phyloP scores from a whole-genome alignment of 2,113 vertebrate species.

The Heptranchias perlo region DNA sequence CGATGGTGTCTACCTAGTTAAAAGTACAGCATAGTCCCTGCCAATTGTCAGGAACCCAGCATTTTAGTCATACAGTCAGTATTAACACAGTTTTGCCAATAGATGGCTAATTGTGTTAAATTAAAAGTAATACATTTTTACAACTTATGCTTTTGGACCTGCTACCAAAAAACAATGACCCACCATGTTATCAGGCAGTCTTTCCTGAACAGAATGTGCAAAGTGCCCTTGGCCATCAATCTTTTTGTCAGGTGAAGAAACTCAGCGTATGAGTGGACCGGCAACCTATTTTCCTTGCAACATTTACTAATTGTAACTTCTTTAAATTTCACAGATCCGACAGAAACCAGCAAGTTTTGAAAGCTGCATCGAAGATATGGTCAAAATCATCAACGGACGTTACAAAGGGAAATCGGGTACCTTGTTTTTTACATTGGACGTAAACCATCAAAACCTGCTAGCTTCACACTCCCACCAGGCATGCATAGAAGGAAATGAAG shows the following conservation, averaged over 20 bases:
- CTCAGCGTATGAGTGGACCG: not conserved
- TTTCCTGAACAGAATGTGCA: not conserved
- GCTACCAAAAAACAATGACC: not conserved
- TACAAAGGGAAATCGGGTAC: slow-evolving; percentile 87
- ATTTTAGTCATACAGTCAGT: too few species aligned
- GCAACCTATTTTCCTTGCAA: not conserved
- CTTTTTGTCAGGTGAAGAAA: not conserved
- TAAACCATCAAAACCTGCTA: not conserved
- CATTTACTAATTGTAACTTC: not conserved
- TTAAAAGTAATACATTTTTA: too few species aligned
- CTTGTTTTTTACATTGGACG: not conserved
- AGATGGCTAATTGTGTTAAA: too few species aligned
- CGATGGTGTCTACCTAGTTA: too few species aligned
- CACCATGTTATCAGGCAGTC: not conserved
- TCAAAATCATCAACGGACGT: slow-evolving; percentile 70
- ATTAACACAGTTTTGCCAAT: too few species aligned
- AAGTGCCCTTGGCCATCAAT: not conserved
- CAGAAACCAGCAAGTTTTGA: slow-evolving; percentile 69
- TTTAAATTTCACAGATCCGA: slow-evolving; percentile 65
- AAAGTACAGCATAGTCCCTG: too few species aligned
- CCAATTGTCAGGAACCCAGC: too few species aligned
- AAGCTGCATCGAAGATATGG: slow-evolving; percentile 69
- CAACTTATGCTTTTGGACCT: not conserved
- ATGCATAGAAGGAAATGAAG: not conserved
- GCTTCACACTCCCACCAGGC: not conserved